phyloP scores from a whole-genome alignment of 64 coral and sea anemone species.

The Acropora yongei region DNA sequence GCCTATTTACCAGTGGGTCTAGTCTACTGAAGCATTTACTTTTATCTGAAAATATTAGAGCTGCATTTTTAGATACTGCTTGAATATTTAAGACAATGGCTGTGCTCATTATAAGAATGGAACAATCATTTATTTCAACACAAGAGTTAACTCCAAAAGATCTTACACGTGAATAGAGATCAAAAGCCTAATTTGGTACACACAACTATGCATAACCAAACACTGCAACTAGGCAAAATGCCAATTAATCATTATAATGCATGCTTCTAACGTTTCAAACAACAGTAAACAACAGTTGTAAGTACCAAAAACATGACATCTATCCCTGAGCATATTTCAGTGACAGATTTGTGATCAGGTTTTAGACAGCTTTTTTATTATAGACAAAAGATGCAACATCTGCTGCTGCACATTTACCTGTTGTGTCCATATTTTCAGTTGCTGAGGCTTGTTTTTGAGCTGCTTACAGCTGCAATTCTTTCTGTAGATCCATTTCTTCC shows the following conservation, averaged over 20 bases:
- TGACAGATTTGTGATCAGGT: too few species aligned
- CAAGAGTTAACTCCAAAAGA: constrained; percentile 20
- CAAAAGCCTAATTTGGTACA: constrained; percentile 37
- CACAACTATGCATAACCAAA: constrained; percentile 33
- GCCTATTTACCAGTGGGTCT: neutral
- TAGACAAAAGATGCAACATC: constrained; percentile 48
- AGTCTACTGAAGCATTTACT: constrained; percentile 36
- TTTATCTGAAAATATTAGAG: neutral
- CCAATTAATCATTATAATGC: constrained; percentile 44
- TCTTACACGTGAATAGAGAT: too few species aligned
- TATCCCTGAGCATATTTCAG: constrained; percentile 3
- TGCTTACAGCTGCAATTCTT: constrained; percentile 62
- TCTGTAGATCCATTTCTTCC: constrained; percentile 55
- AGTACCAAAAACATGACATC: constrained; percentile 43
- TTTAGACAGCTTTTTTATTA: constrained; percentile 44
- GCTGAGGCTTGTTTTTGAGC: constrained; percentile 53
- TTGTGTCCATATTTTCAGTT: constrained; percentile 56
- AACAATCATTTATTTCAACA: neutral
- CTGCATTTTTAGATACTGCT: constrained; percentile 28
- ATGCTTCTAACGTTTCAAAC: neutral
- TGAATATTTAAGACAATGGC: neutral
- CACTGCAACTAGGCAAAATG: constrained; percentile 31
- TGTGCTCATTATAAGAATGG: too few species aligned
- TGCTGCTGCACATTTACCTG: constrained; percentile 54
- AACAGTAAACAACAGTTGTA: constrained; percentile 47